A percentile compares a stretch with the other conserved stretches of the same genome.
These are phyloP conservation scores for Oasisia sp. DNA, from an alignment of 2,888 invertebrate species.

Conservation along the genomic window DNA sequence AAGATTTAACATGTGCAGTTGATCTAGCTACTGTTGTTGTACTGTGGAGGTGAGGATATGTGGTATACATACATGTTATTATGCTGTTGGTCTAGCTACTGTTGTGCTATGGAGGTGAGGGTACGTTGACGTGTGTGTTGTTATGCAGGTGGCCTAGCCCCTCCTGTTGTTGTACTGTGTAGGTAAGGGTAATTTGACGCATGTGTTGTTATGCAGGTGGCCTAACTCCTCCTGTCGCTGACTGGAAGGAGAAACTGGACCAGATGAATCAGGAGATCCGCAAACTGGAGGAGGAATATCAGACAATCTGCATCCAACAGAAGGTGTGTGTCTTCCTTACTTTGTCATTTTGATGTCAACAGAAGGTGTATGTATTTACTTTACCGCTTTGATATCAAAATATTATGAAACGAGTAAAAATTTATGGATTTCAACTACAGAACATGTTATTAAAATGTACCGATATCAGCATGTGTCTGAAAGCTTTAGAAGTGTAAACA, in stretches of 20 bases:
- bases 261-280: slow-evolving; percentile 22
- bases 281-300: slow-evolving; percentile 23
- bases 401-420: not conserved
- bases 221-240: slow-evolving; percentile 21
- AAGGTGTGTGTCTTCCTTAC: not conserved
- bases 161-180: slow-evolving; percentile 13
- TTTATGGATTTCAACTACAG: not conserved
- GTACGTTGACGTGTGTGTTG: not conserved
- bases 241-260: slow-evolving; percentile 23
- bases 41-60: not conserved
- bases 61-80: too few species aligned
- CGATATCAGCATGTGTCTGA: too few species aligned
- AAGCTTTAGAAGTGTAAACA: too few species aligned
- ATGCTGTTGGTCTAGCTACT: too few species aligned
- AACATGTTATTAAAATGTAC: not conserved
- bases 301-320: slow-evolving; percentile 24
- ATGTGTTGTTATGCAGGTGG: slow-evolving; percentile 20
- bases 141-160: slow-evolving; percentile 21
- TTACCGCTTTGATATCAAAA: not conserved
- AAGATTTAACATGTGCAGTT: too few species aligned
- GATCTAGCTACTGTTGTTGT: too few species aligned
- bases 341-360: too few species aligned
- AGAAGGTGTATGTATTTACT: not conserved
- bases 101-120: not conserved
- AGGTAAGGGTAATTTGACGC: not conserved